Evolutionary conservation across 1,140 invertebrate genomes (phyloP), one percentile per base, ranked within the genome.

Genomic region (Drosophila saltans): DNA sequence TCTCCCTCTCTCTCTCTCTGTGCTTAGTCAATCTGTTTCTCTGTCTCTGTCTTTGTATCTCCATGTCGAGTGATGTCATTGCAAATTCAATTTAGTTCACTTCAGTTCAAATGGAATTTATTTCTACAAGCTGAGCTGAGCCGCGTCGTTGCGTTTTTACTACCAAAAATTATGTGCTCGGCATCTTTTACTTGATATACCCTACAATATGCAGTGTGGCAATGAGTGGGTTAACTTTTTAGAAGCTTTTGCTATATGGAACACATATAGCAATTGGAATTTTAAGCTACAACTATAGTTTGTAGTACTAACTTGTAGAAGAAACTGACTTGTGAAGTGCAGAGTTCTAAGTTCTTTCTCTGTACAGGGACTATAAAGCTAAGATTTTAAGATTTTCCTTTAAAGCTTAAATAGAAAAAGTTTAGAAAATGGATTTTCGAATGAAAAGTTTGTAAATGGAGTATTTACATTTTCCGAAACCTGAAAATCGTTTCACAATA

Each of bases 21-120:
- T 48, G 6, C 9, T 36, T 6, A 52, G 21, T 26, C 45, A 52
- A 52, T 10, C 45, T 52, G 45, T 52, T 52, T 52, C 2, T 9
- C 45, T 66, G 64, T 55, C 58, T 67, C 41, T 65, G 63, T 61
- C 43, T 64, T 73, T 73, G 55, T 65, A 63, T 73, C 36, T 69
- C 66, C 67, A 65, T 56, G n/a, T 62, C 1, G 68, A 39, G 69
- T 83, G 80, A 83, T 83, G 72, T 83, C 81, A 84, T 83, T 65
- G 71, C 80, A 75, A 85, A 86, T 81, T 85, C 69, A 85, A 84
- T 81, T 84, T 80, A 77, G 45, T 52, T 52, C 45, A 52, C 21
- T 70, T 69, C 73, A 80, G 73, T 73, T 83, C 77, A 77, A 83
- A 77, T 75, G 72, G 73, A 84, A 84, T 84, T 77, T 67, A 77